Conservation (phyloP, 2,113 vertebrate genomes). For the Thryonomys swinderianus region DNA sequence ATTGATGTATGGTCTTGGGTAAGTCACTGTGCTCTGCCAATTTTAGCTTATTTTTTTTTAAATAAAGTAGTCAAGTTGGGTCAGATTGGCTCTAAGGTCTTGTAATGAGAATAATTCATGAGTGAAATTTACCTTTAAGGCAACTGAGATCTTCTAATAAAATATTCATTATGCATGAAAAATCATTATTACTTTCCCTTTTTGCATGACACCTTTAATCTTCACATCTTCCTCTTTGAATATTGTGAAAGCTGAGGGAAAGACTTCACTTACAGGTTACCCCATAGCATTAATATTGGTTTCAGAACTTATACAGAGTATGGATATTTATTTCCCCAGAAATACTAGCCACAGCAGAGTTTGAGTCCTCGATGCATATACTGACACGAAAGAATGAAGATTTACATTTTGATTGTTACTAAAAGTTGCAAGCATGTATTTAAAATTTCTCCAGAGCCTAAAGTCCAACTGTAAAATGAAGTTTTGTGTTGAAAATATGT, state of each 20-base stretch:
- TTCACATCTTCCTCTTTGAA: neutral
- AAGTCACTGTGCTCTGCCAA: neutral
- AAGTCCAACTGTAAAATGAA: neutral
- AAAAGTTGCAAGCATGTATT: neutral
- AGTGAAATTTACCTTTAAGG: neutral
- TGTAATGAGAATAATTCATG: neutral
- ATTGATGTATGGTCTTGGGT: neutral
- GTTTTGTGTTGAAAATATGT: neutral
- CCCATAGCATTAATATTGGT: neutral
- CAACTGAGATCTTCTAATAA: neutral
- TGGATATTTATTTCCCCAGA: neutral
- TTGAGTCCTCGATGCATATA: neutral
- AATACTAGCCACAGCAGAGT: neutral
- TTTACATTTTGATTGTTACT: neutral
- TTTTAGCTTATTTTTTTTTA: conserved; percentile 1
- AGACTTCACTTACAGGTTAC: neutral
- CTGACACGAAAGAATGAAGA: neutral
- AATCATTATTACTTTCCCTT: neutral
- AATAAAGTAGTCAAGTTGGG: neutral
- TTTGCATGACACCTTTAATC: neutral
- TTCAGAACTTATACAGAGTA: neutral
- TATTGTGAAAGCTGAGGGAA: neutral
- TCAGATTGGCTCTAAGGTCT: neutral
- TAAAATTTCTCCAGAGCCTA: neutral
- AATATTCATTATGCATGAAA: neutral